A percentile compares a stretch with the other conserved stretches of the same genome.
These are phyloP conservation scores for Neopipo cinnamomea DNA, from an alignment of 2,113 vertebrate species.

Conservation along the genomic window DNA sequence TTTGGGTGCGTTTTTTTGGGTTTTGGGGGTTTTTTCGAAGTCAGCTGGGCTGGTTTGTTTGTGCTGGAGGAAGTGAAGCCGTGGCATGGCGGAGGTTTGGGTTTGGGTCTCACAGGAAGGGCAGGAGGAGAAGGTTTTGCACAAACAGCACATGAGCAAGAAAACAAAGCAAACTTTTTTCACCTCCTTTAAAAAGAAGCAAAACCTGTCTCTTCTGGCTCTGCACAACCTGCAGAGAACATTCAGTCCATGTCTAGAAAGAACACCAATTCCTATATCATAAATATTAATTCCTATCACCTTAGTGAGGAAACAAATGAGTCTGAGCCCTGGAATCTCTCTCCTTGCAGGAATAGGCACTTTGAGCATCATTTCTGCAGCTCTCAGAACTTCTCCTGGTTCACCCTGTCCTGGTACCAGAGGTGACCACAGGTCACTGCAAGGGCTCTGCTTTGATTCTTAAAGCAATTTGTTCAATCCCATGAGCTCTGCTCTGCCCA, in stretches of 20 bases:
- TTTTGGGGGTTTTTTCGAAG: neutral
- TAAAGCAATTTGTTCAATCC: neutral
- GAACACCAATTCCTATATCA: neutral
- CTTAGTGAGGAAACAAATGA: neutral
- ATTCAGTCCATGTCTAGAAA: neutral
- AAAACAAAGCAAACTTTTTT: neutral
- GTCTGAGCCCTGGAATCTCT: neutral
- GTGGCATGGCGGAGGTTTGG: neutral
- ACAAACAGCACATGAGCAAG: neutral
- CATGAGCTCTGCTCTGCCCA: neutral
- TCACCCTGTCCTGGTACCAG: neutral
- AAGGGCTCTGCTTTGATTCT: neutral
- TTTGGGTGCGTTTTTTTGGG: neutral
- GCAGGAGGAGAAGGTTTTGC: neutral
- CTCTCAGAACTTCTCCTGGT: neutral
- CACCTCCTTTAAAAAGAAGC: neutral
- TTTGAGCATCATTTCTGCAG: neutral
- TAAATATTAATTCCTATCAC: neutral
- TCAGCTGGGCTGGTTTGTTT: neutral
- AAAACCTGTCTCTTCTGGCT: neutral
- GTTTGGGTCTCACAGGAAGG: constrained; percentile 10
- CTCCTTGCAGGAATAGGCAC: neutral
- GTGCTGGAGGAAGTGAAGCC: neutral
- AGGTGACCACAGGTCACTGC: neutral
- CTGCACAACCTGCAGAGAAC: neutral